Percentiles rank a stretch among this genome's conserved stretches.
These are phyloP conservation scores for Pangasius djambal DNA, from an alignment of 2,797 vertebrate species.

Conservation along the genomic window DNA sequence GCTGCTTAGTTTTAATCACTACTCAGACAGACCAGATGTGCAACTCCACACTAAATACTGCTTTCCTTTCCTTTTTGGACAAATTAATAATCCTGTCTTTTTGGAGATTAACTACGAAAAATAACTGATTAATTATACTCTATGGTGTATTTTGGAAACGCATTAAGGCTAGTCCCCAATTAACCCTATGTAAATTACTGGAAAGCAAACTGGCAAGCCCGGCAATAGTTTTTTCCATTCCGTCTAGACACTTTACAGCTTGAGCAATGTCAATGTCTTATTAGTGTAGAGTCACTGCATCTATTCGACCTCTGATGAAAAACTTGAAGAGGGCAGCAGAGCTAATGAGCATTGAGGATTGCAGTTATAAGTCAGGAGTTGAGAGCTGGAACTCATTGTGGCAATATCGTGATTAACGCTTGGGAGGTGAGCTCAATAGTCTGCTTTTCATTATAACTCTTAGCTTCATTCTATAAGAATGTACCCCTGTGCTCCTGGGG, in stretches of 20 bases:
- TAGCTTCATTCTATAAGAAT: constrained; percentile 56
- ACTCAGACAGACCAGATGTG: constrained; percentile 56
- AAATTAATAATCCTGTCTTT: constrained; percentile 31
- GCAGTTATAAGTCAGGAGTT: constrained; percentile 1
- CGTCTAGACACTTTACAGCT: background rate
- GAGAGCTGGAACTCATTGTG: constrained; percentile 20
- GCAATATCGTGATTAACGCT: constrained; percentile 40
- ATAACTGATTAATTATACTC: constrained; percentile 6
- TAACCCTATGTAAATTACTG: constrained; percentile 16
- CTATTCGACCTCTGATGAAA: background rate
- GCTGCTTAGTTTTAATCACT: constrained; percentile 48
- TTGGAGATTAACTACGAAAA: constrained; percentile 4
- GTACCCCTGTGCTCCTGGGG: constrained; percentile 50
- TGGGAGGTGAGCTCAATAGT: constrained; percentile 26
- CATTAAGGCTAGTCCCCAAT: constrained; percentile 1
- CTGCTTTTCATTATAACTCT: constrained; percentile 57
- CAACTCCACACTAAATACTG: constrained; percentile 13
- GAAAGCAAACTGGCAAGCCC: background rate
- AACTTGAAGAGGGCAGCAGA: constrained; percentile 3
- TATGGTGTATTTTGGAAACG: background rate
- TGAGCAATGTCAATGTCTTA: background rate
- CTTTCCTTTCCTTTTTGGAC: constrained; percentile 12
- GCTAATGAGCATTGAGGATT: constrained; percentile 40
- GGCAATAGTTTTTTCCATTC: background rate
- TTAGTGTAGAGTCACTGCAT: constrained; percentile 28